Percentiles rank a stretch among this genome's conserved stretches.
Evolutionary conservation across 2,113 vertebrate species (phyloP).

Genomic region (Sceloporus undulatus): DNA sequence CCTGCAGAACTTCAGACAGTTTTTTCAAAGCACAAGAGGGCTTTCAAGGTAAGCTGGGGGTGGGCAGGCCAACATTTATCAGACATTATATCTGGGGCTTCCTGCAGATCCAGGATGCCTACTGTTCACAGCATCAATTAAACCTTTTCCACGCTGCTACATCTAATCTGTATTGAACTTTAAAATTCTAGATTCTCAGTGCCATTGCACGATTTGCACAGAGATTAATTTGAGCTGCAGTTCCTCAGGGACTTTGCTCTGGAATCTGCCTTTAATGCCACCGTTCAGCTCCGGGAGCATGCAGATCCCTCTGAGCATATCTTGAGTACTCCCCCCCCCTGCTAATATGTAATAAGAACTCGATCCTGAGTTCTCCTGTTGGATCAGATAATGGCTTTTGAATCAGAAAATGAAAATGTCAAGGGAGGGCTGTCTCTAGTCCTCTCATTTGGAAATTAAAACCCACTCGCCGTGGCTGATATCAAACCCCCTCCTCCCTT

Average conservation of each 20-base stretch:
- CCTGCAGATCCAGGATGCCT: background rate
- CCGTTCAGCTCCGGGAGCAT: background rate
- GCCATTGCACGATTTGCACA: background rate
- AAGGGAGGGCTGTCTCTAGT: background rate
- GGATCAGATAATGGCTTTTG: background rate
- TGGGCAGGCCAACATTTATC: background rate
- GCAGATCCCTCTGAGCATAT: background rate
- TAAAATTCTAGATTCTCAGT: background rate
- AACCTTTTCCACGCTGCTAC: background rate
- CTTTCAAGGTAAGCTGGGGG: background rate
- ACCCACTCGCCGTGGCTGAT: background rate
- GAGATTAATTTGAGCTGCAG: background rate
- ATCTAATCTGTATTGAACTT: background rate
- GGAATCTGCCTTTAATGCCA: background rate
- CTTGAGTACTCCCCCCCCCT: background rate
- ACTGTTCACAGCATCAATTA: background rate
- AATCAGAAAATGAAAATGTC: background rate
- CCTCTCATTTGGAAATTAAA: background rate
- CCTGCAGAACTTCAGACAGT: background rate
- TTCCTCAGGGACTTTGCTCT: background rate
- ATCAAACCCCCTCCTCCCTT: background rate
- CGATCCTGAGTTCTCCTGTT: background rate
- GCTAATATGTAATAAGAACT: background rate
- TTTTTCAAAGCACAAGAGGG: background rate
- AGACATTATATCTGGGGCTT: background rate